Evolutionary conservation across 1,140 invertebrate species (phyloP).

Genomic region (Pectinophora gossypiella): DNA sequence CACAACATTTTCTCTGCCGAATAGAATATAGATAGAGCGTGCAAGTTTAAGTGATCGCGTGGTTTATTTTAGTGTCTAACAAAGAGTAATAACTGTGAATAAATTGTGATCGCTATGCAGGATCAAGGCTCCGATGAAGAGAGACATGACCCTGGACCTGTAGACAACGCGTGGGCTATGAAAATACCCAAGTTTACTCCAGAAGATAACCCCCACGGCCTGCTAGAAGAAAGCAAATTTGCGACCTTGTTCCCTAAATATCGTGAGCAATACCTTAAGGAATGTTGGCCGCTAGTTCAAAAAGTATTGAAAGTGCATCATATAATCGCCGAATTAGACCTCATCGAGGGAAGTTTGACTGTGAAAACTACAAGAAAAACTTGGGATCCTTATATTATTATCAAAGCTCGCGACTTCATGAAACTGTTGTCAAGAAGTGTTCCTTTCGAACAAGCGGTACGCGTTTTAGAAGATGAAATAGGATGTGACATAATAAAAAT

Average conservation of each 20-base stretch:
- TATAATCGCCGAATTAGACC: conserved; percentile 94
- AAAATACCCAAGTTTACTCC: conserved; percentile 94
- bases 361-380: conserved; percentile 97
- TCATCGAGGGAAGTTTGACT: conserved; percentile 96
- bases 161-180: conserved; percentile 91
- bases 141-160: conserved; percentile 52
- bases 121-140: conserved; percentile 27
- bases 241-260: conserved; percentile 89
- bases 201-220: conserved; percentile 93
- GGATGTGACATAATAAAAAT: conserved; percentile 99
- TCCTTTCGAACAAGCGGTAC: conserved; percentile 94
- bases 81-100: neutral
- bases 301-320: conserved; percentile 87
- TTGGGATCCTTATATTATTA: conserved; percentile 98
- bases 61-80: neutral
- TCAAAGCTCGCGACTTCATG: conserved; percentile 97
- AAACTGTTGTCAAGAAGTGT: conserved; percentile 97
- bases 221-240: conserved; percentile 82
- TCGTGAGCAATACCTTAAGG: conserved; percentile 95
- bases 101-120: conserved; percentile 18
- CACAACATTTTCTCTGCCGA: too few relatives aligned
- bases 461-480: conserved; percentile 92
- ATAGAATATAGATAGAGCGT: too few relatives aligned
- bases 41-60: too few relatives aligned
- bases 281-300: conserved; percentile 97